Base-by-base conservation (phyloP, 2,113 vertebrate species). In the Irena cyanogastra region DNA sequence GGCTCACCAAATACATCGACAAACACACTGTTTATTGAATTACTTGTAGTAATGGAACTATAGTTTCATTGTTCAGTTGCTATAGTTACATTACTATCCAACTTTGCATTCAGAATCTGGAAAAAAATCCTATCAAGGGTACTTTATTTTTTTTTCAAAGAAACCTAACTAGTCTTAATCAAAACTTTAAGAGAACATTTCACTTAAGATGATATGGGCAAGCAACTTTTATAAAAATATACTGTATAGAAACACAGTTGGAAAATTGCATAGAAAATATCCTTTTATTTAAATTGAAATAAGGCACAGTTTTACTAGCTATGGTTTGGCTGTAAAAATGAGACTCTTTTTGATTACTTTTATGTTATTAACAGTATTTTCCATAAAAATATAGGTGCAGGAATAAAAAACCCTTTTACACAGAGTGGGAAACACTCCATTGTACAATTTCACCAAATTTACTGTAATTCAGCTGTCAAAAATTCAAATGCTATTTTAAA, bases 271-370 rank as follows among this genome's bases (percentile, higher is more conserved):
- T 94, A 97, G 95, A 97, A 92, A 93, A 97, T 93, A 93, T 84
- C 74, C 74, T 97, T 98, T 98, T 97, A 97, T 97, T 98, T 95
- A 77, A 96, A 94, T 83, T 10, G 28, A 98, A 91, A 85, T 97
- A 97, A 98, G 98, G 98, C 98, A 98, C 98, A 11, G 81, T 69
- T 97, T 96, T 94, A 96, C 91, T 83, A 95, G 59, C 95, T 90
- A 75, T 84, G 68, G 90, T 94, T 91, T 97, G 95, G 80, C 96
- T 86, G 93, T 97, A 94, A 94, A 95, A 96, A 95, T 83, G 90
- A 23, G 76, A 97, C 92, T 96, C 74, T 69, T 86, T 97, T 94
- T 94, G 89, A 96, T 96, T 94, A 91, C 63, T 95, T 91, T 49
- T 42, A 80, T 90, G 74, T 89, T 71, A 89, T 87, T 57, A 93